These are phyloP conservation scores for Sicus ferrugineus DNA, from an alignment of 2,888 invertebrate species.

Conservation along the genomic window DNA sequence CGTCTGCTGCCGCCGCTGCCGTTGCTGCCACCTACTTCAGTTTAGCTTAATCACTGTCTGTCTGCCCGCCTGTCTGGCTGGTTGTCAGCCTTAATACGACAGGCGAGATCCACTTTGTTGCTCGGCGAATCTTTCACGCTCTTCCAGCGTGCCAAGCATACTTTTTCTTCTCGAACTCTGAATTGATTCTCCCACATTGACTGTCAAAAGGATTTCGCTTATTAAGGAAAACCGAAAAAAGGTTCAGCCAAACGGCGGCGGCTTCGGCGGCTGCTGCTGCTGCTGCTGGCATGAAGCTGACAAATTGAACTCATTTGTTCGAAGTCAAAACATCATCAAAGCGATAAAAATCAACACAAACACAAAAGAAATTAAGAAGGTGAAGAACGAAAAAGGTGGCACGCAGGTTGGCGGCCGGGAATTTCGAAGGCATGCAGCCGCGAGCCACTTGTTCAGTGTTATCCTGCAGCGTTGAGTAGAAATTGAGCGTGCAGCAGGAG, in stretches of 20 bases:
- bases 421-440: slow-evolving; percentile 10
- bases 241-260: background rate
- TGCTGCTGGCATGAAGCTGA: slow-evolving; percentile 47
- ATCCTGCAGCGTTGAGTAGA: slow-evolving; percentile 20
- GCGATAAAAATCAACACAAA: slow-evolving; percentile 43
- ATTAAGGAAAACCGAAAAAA: slow-evolving; percentile 34
- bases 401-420: slow-evolving; percentile 36
- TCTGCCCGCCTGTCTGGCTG: background rate
- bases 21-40: slow-evolving; percentile 39
- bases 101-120: slow-evolving; percentile 35
- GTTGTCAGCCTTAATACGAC: slow-evolving; percentile 42
- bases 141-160: background rate
- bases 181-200: slow-evolving; percentile 37
- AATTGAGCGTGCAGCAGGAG: slow-evolving; percentile 1
- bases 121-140: background rate
- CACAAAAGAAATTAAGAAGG: slow-evolving; percentile 5
- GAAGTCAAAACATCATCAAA: slow-evolving; percentile 58
- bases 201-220: slow-evolving; percentile 39
- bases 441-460: no score
- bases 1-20: slow-evolving; percentile 16
- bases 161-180: slow-evolving; percentile 16
- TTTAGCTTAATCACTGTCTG: slow-evolving; percentile 46
- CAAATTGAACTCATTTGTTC: slow-evolving; percentile 63
- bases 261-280: slow-evolving; percentile 7
- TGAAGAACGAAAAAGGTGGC: slow-evolving; percentile 14